Evolutionary conservation across 2,797 vertebrate genomes (phyloP).

Genomic region (Dallia pectoralis): DNA sequence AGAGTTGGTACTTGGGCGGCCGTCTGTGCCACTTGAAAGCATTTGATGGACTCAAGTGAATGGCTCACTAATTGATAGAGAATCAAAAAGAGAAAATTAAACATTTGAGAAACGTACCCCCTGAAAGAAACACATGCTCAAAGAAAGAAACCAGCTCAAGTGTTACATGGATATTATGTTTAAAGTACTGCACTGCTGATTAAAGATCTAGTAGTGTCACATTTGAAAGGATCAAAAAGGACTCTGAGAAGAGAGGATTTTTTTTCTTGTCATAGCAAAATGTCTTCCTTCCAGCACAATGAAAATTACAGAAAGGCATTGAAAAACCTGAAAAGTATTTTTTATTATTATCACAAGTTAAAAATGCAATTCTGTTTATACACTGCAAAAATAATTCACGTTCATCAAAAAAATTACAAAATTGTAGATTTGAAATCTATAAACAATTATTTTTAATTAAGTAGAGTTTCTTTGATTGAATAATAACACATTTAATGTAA

Average conservation of each 20-base stretch:
- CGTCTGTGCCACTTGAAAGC: conserved; percentile 49
- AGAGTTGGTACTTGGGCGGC: conserved; percentile 44
- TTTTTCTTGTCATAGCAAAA: neutral
- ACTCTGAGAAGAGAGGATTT: neutral
- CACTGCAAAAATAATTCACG: too few species aligned
- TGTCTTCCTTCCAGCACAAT: neutral
- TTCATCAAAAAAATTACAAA: neutral
- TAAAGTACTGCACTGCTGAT: neutral
- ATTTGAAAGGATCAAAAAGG: neutral
- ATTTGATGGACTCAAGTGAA: conserved; percentile 46
- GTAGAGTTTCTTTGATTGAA: neutral
- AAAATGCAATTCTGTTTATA: neutral
- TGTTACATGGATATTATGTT: conserved; percentile 1
- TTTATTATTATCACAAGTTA: too few species aligned
- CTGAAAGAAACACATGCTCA: conserved; percentile 2
- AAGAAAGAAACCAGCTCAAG: conserved; percentile 1
- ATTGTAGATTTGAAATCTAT: neutral
- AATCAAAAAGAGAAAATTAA: conserved; percentile 22
- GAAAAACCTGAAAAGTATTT: neutral
- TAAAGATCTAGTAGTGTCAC: neutral
- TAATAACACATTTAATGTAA: neutral
- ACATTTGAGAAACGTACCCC: conserved; percentile 14
- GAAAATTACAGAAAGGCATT: neutral
- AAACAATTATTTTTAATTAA: neutral
- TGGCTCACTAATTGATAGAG: conserved; percentile 39